Conservation (phyloP, 2,113 vertebrate genomes). For the Cygnus atratus region DNA sequence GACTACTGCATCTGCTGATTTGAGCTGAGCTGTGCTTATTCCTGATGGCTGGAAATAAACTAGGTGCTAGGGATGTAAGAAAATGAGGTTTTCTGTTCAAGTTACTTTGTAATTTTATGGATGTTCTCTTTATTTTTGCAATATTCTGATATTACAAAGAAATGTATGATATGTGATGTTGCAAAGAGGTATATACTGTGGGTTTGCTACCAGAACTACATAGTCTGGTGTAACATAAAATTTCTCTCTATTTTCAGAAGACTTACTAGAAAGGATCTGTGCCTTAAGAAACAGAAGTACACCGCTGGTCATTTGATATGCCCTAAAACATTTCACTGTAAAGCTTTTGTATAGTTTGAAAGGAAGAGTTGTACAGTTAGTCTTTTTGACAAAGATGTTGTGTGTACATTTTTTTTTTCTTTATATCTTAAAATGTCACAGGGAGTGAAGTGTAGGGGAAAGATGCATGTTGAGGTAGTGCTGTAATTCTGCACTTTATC, state of each 20-base stretch:
- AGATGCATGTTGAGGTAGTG: not conserved
- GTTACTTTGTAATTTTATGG: not conserved
- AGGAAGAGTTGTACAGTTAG: not conserved
- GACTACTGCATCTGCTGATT: not conserved
- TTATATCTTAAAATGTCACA: not conserved
- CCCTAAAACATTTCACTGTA: not conserved
- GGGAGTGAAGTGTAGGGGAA: not conserved
- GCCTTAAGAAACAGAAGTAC: not conserved
- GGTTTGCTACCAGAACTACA: not conserved
- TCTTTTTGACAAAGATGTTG: not conserved
- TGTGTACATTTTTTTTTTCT: not conserved
- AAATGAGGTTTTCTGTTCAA: not conserved
- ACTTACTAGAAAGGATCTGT: not conserved
- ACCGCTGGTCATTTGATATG: not conserved
- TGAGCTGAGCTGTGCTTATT: not conserved
- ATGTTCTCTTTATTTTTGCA: not conserved
- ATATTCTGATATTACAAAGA: not conserved
- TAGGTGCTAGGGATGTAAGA: not conserved
- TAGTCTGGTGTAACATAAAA: not conserved
- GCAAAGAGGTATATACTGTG: not conserved
- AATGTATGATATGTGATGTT: not conserved
- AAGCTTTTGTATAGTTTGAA: not conserved
- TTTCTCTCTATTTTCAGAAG: not conserved
- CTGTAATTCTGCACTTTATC: not conserved
- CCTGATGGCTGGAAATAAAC: not conserved